Evolutionary conservation across 2,797 vertebrate genomes (phyloP).

Genomic region (Coregonus suidteri): DNA sequence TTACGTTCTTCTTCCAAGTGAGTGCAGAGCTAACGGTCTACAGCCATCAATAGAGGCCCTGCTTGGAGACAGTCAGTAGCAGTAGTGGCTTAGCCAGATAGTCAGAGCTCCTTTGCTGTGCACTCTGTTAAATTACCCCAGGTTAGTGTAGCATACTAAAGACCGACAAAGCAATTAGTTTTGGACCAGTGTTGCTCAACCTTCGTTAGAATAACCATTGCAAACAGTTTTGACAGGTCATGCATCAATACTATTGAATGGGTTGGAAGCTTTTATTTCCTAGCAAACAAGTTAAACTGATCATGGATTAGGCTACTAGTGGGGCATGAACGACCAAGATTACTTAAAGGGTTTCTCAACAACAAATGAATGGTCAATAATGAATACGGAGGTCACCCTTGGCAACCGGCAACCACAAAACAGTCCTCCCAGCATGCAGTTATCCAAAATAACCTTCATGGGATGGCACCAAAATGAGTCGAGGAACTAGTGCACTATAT

Average conservation of each 20-base stretch:
- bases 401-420: too few relatives aligned
- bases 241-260: slow-evolving; percentile 32
- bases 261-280: slow-evolving; percentile 37
- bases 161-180: slow-evolving; percentile 66
- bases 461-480: too few relatives aligned
- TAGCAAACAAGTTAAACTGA: slow-evolving; percentile 42
- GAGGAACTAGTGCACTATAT: too few relatives aligned
- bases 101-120: slow-evolving; percentile 44
- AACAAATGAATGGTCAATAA: slow-evolving; percentile 14
- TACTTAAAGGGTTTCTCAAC: slow-evolving; percentile 2
- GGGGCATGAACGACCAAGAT: slow-evolving; percentile 24
- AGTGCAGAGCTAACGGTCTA: slow-evolving; percentile 50
- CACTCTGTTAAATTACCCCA: slow-evolving; percentile 64
- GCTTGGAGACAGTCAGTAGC: slow-evolving; percentile 48
- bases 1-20: slow-evolving; percentile 62
- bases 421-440: too few relatives aligned
- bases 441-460: too few relatives aligned
- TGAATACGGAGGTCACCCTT: not conserved
- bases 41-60: slow-evolving; percentile 48
- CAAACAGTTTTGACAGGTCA: slow-evolving; percentile 33
- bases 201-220: slow-evolving; percentile 49
- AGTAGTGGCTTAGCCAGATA: slow-evolving; percentile 42
- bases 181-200: slow-evolving; percentile 62
- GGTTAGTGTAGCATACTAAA: slow-evolving; percentile 60
- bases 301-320: slow-evolving; percentile 3